Evolutionary conservation across 2,797 vertebrate species (phyloP), one percentile per base, ranked within the genome.

Genomic region (Alcedo quadribrachys): DNA sequence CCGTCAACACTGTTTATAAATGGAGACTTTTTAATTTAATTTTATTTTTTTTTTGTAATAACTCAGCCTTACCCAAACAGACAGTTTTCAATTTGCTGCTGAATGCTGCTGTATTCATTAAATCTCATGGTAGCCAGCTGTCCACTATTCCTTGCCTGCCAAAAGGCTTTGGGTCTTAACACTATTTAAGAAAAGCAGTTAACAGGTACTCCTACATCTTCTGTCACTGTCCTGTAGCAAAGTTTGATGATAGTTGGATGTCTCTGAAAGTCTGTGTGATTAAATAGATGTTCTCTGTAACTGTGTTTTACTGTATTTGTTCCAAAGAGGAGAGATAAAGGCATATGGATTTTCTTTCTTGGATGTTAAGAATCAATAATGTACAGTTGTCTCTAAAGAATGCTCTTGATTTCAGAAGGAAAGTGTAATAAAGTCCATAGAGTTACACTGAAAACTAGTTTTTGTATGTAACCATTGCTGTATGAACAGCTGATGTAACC

Each of bases 401-500:
- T 74, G 53, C 18, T 83, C 62, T 33, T 71, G 50, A 90, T 92
- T 93, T 92, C 87, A 93, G 89, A 63, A 89, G 45, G 57, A 91
- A 68, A 53, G 61, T 80, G 40, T 89, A 84, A 69, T 92, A 40
- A 76, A 92, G 48, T 89, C 51, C 43, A 61, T 20, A 54, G 50
- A 78, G 45, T 63, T 61, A 85, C 67, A 65, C 33, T 33, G 70
- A 71, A 57, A 71, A 60, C 37, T 61, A 57, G 17, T 53, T 92
- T 77, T 92, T 91, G 68, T 87, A 45, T 92, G 66, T 91, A 77
- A 86, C 84, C 4, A 15, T 32, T 76, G 62, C 82, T 85, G 27
- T 75, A 16, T 84, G 81, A 97, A 80, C 77, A 42, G 45, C 68
- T 95, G 90, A 89, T 32, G 28, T 89, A 89, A 94, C 73, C 75